These are phyloP conservation scores for Anastrepha obliqua DNA, from an alignment of 1,140 invertebrate species.

Conservation along the genomic window DNA sequence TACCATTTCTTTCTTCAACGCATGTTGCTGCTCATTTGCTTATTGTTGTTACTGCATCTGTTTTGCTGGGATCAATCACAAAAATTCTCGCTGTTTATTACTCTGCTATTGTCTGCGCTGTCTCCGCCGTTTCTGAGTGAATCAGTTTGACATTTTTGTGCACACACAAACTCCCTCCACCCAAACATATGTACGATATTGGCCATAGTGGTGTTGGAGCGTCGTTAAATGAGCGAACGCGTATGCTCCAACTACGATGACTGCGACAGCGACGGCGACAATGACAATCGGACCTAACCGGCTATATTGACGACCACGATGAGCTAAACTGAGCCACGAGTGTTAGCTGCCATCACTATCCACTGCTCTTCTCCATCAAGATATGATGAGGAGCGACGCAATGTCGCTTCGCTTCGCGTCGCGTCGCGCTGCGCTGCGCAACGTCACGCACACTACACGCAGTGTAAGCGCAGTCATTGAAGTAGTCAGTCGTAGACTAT, in stretches of 20 bases:
- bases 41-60: slow-evolving; percentile 53
- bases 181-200: background rate
- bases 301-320: slow-evolving; percentile 19
- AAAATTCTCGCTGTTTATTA: slow-evolving; percentile 55
- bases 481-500: slow-evolving; percentile 39
- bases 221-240: slow-evolving; percentile 43
- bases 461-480: slow-evolving; percentile 7
- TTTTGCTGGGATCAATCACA: slow-evolving; percentile 16
- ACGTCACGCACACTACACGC: background rate
- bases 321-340: slow-evolving; percentile 32
- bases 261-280: background rate
- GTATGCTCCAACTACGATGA: background rate
- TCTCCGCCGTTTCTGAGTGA: slow-evolving; percentile 65
- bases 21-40: background rate
- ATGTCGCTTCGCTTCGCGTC: background rate
- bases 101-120: slow-evolving; percentile 56
- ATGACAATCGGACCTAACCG: slow-evolving; percentile 33
- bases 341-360: background rate
- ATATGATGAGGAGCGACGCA: background rate
- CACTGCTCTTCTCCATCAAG: background rate
- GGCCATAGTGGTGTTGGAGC: background rate
- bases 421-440: background rate
- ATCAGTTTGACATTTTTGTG: slow-evolving; percentile 65
- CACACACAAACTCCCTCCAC: background rate
- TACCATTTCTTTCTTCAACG: background rate